These are phyloP conservation scores for Catocala nupta DNA, from an alignment of 2,888 invertebrate genomes.

Conservation along the genomic window DNA sequence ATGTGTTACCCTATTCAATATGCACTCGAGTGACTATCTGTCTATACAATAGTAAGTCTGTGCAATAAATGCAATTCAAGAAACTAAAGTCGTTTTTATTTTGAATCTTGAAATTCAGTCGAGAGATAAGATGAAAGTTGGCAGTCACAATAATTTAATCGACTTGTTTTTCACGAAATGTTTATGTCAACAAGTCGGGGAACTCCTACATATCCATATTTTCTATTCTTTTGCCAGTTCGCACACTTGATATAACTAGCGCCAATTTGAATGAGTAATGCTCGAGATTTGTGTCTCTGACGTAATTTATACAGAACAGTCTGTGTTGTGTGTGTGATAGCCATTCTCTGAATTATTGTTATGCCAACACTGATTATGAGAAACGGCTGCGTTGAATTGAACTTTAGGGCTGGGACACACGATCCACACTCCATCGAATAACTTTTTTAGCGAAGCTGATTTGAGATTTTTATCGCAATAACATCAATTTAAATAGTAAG, in stretches of 20 bases:
- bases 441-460: background rate
- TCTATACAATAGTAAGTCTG: conserved; percentile 22
- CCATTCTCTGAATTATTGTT: conserved; percentile 55
- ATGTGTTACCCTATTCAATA: conserved; percentile 4
- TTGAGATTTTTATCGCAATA: conserved; percentile 1
- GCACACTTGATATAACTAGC: conserved; percentile 35
- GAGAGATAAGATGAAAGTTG: no score
- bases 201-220: conserved; percentile 18
- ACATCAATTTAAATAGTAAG: background rate
- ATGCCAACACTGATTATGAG: conserved; percentile 53
- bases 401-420: conserved; percentile 28
- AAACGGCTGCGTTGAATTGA: conserved; percentile 49
- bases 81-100: background rate
- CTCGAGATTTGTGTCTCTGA: conserved; percentile 48
- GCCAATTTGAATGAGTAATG: conserved; percentile 44
- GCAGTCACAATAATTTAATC: background rate
- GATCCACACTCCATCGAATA: background rate
- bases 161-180: background rate
- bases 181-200: background rate
- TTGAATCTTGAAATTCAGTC: no score
- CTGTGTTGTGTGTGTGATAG: conserved; percentile 42
- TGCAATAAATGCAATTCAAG: background rate
- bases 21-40: no score
- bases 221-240: conserved; percentile 37
- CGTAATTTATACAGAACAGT: conserved; percentile 47